Conservation (phyloP, 1,140 invertebrate genomes). For the Brachionus rubens region DNA sequence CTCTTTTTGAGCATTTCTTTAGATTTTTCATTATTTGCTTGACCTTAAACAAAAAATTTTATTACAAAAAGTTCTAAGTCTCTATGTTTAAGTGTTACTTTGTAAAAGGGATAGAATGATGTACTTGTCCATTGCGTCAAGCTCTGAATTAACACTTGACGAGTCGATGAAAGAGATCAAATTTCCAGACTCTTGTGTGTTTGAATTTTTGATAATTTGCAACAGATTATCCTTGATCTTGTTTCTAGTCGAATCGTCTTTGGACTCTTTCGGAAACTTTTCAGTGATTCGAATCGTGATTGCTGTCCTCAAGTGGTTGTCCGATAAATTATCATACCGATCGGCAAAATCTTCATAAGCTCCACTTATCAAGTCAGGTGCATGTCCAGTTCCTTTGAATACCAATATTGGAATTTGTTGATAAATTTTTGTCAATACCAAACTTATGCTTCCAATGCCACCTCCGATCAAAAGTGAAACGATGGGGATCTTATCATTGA, state of each 20-base stretch:
- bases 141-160: conserved; percentile 9
- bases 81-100: not conserved
- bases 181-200: conserved; percentile 29
- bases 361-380: conserved; percentile 59
- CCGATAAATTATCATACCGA: conserved; percentile 55
- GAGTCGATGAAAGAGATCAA: not conserved
- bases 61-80: not conserved
- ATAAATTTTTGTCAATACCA: conserved; percentile 34
- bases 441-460: not conserved
- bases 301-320: conserved; percentile 59
- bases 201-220: conserved; percentile 50
- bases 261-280: conserved; percentile 55
- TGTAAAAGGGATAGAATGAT: not conserved
- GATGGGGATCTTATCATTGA: conserved; percentile 18
- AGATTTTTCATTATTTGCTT: not conserved
- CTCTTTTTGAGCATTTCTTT: conserved; percentile 50
- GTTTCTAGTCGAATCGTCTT: conserved; percentile 53
- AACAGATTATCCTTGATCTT: conserved; percentile 58
- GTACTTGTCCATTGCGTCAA: conserved; percentile 17
- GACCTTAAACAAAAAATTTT: not conserved
- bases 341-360: conserved; percentile 58
- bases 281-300: conserved; percentile 57
- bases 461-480: conserved; percentile 25
- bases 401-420: conserved; percentile 59
- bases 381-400: conserved; percentile 58